Evolutionary conservation across 2,888 invertebrate genomes (phyloP).

Genomic region (Lacanobia wlatinum): DNA sequence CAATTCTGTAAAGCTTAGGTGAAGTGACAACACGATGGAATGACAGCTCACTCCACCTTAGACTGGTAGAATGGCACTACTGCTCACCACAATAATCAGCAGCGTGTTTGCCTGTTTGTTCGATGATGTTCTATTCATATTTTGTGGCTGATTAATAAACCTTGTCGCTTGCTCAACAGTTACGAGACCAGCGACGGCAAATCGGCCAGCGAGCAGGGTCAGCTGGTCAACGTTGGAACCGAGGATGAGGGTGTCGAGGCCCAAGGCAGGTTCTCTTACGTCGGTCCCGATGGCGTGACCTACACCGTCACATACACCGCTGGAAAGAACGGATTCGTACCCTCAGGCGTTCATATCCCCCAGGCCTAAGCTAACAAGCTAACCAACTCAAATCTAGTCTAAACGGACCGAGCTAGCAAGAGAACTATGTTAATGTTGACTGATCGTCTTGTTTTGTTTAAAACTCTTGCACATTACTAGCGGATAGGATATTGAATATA

Average conservation of each 20-base stretch:
- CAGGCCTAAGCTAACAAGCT: slow-evolving; percentile 44
- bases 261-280: slow-evolving; percentile 87
- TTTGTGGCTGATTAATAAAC: background rate
- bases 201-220: slow-evolving; percentile 73
- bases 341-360: slow-evolving; percentile 80
- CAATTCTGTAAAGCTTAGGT: no score
- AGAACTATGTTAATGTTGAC: slow-evolving; percentile 49
- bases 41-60: no score
- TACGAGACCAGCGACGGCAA: slow-evolving; percentile 83
- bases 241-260: slow-evolving; percentile 86
- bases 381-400: slow-evolving; percentile 59
- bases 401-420: slow-evolving; percentile 53
- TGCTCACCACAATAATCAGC: background rate
- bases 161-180: slow-evolving; percentile 64
- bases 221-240: slow-evolving; percentile 83
- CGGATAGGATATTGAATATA: slow-evolving; percentile 70
- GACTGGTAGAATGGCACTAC: no score
- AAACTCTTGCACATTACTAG: slow-evolving; percentile 60
- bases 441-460: slow-evolving; percentile 56
- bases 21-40: no score
- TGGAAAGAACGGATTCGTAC: slow-evolving; percentile 89
- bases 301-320: slow-evolving; percentile 88
- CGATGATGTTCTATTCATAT: background rate
- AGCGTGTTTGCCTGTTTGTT: background rate
- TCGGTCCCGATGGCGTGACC: slow-evolving; percentile 82